Percentiles rank a stretch among this genome's conserved stretches.
Evolutionary conservation across 2,888 invertebrate species (phyloP).

Genomic region (Polydrusus cervinus): DNA sequence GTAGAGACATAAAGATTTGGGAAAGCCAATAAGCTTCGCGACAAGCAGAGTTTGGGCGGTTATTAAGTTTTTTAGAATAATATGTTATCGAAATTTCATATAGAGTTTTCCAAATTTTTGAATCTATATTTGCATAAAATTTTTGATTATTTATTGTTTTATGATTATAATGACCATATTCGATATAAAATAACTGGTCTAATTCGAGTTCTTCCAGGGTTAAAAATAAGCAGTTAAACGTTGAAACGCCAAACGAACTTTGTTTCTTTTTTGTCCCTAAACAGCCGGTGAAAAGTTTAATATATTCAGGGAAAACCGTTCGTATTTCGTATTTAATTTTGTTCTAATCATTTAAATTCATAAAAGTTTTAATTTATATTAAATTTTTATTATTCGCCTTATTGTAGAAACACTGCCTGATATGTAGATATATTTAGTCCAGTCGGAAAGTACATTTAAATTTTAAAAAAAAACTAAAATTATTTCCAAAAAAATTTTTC

Average conservation of each 20-base stretch:
- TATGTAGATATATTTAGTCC: too few relatives aligned
- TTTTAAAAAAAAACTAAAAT: too few relatives aligned
- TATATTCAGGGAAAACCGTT: constrained; percentile 46
- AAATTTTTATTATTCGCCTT: constrained; percentile 35
- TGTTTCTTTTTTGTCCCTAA: constrained; percentile 46
- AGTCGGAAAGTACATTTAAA: too few relatives aligned
- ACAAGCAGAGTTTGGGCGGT: too few relatives aligned
- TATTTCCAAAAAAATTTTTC: too few relatives aligned
- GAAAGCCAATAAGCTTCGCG: too few relatives aligned
- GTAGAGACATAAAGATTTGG: too few relatives aligned
- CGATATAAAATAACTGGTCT: constrained; percentile 7
- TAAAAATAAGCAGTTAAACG: constrained; percentile 20
- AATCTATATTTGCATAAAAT: too few relatives aligned
- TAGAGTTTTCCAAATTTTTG: too few relatives aligned
- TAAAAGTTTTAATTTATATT: constrained; percentile 51
- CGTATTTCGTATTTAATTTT: constrained; percentile 40
- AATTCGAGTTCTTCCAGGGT: not conserved
- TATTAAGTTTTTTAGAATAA: too few relatives aligned
- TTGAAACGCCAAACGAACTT: constrained; percentile 21
- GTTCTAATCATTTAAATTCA: constrained; percentile 46
- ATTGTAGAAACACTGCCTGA: not conserved
- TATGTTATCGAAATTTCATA: too few relatives aligned
- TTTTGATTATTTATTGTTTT: too few relatives aligned
- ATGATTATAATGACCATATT: not conserved
- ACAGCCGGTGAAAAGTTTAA: constrained; percentile 49